Conservation (phyloP, 2,113 vertebrate genomes). For the Nansenia antarctica region DNA sequence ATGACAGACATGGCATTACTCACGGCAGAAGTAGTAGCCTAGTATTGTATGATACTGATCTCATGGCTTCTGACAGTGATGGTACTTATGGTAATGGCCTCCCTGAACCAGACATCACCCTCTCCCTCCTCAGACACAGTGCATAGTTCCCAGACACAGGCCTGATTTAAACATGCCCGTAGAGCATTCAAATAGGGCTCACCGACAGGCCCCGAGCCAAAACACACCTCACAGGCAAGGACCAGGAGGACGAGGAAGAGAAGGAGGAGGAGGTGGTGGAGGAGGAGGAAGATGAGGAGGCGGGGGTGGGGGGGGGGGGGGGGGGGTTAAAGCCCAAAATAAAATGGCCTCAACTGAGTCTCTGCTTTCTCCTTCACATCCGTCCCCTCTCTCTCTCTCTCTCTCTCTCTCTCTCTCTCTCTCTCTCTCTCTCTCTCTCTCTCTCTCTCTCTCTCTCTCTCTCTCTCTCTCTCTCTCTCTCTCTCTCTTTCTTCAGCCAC, state of each 20-base stretch:
- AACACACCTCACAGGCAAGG: conserved; percentile 12
- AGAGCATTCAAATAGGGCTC: conserved; percentile 27
- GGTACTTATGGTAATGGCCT: conserved; percentile 67
- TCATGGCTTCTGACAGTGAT: conserved; percentile 67
- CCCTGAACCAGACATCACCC: conserved; percentile 59
- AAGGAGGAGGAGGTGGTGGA: conserved; percentile 15
- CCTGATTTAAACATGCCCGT: conserved; percentile 52
- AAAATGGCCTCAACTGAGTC: conserved; percentile 12
- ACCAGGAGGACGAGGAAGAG: conserved; percentile 15
- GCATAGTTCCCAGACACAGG: conserved; percentile 35
- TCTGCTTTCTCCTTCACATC: conserved; percentile 22
- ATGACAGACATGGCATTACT: background rate
- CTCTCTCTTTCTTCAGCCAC: conserved; percentile 9
- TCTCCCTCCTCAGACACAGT: conserved; percentile 41
- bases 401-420: conserved; percentile 13
- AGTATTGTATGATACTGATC: conserved; percentile 60
- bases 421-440: conserved; percentile 18
- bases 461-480: conserved; percentile 31
- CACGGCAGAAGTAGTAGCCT: conserved; percentile 23
- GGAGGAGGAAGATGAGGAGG: conserved; percentile 1
- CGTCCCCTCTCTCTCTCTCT: conserved; percentile 31
- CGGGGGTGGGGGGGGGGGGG: background rate
- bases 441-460: conserved; percentile 18
- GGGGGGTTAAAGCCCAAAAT: conserved; percentile 11
- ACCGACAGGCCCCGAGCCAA: background rate